Percentiles rank a stretch among this genome's conserved stretches.
Evolutionary conservation across 1,140 invertebrate species (phyloP).

Genomic region (Metaphire vulgaris): DNA sequence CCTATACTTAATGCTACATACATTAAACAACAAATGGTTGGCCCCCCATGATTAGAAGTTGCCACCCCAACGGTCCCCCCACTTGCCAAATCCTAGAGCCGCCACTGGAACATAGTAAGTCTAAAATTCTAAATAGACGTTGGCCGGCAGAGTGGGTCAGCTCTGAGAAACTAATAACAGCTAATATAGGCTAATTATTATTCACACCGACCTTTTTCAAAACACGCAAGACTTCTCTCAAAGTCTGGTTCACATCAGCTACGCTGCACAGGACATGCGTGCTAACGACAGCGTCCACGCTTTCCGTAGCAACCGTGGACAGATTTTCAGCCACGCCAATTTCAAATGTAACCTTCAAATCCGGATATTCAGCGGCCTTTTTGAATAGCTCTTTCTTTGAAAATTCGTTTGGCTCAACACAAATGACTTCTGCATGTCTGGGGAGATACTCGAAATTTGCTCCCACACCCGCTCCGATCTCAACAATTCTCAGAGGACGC

Average conservation of each 20-base stretch:
- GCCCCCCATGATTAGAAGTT: too few relatives aligned
- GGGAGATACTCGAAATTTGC: conserved; percentile 41
- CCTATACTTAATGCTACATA: too few relatives aligned
- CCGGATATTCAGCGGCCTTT: neutral
- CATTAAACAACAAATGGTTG: too few relatives aligned
- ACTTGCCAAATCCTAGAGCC: too few relatives aligned
- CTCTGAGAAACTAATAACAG: too few relatives aligned
- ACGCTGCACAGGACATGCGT: neutral
- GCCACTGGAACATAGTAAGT: too few relatives aligned
- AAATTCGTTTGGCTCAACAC: conserved; percentile 35
- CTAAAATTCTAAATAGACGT: too few relatives aligned
- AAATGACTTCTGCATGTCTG: conserved; percentile 28
- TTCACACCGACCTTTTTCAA: conserved; percentile 17
- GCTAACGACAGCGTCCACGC: neutral
- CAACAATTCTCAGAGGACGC: conserved; percentile 34
- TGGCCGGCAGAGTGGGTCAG: too few relatives aligned
- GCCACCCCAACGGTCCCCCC: too few relatives aligned
- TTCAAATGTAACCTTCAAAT: neutral
- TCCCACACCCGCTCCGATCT: conserved; percentile 40
- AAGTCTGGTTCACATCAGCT: neutral
- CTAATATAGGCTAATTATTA: too few relatives aligned
- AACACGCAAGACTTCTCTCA: neutral
- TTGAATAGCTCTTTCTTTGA: conserved; percentile 30
- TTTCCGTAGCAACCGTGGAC: neutral
- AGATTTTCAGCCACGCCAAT: neutral